Evolutionary conservation across 1,140 invertebrate genomes (phyloP), one percentile per base, ranked within the genome.

Genomic region (Drosophila auraria): DNA sequence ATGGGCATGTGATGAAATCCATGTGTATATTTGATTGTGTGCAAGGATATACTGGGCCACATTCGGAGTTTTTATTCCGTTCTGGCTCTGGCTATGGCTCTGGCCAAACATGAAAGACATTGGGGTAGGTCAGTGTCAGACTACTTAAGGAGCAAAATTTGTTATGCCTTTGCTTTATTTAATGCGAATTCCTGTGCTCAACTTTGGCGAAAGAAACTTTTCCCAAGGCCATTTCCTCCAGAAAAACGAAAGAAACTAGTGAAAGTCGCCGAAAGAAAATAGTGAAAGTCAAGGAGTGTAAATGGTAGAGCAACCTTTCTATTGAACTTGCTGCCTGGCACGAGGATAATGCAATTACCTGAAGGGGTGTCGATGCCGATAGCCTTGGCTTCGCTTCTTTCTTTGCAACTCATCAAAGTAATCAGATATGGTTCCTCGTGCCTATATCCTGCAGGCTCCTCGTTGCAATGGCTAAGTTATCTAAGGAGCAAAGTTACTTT

Each of bases 61-160:
- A 78, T 64, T 87, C 77, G 49, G 84, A 89, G 86, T 89, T 87
- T 87, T 87, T 87, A 87, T 89, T 89, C 87, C 72, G 80, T 63
- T 78, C 74, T 30, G 27, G 5, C 27, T 30, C 27, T 30, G 27
- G 27, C 25, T 25, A 25, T 25, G 25, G 25, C 27, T 30, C 66
- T 66, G 86, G 71, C 65, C 76, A 74, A 84, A 89, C 84, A 89
- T 84, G 73, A 78, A 83, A 74, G 81, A 63, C 86, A 89, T 87
- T 89, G 74, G 84, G 81, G 64, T 78, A 87, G 83, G 83, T 87
- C 83, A 89, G 84, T 84, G 83, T 71, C 83, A 75, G 84, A 84
- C 84, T 78, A 81, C 81, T 87, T 81, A 78, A 78, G 53, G 53
- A 70, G 65, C 20, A 44, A 78, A 78, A 70, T 78, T 78, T 78